Conservation (phyloP, 2,113 vertebrate genomes). For the Crocuta crocuta region DNA sequence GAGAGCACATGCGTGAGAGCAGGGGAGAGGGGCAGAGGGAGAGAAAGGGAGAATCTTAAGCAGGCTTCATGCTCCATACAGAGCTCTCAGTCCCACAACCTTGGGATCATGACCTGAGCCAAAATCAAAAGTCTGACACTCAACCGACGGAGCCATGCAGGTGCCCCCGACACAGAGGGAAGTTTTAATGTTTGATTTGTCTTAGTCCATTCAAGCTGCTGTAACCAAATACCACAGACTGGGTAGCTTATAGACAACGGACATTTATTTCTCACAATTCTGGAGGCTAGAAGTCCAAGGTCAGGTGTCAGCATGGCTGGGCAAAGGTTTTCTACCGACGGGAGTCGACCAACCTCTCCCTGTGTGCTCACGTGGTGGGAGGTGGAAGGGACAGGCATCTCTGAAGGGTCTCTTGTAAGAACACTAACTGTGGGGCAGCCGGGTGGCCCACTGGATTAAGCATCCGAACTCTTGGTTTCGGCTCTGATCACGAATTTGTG, state of each 20-base stretch:
- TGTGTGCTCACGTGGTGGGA: neutral
- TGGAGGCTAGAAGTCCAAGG: neutral
- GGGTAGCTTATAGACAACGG: neutral
- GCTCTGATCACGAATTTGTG: too few relatives aligned
- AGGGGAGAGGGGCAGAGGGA: too few relatives aligned
- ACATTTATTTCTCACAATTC: neutral
- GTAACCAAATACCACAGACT: neutral
- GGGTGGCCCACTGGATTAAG: too few relatives aligned
- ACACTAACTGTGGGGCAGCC: neutral
- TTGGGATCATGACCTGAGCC: too few relatives aligned
- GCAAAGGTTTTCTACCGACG: rapidly evolving
- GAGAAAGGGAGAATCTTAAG: too few relatives aligned
- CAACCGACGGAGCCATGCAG: too few relatives aligned
- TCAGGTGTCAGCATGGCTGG: neutral
- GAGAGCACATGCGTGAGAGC: too few relatives aligned
- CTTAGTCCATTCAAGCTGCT: neutral
- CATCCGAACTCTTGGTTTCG: too few relatives aligned
- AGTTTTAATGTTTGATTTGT: neutral
- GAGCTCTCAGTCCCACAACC: too few relatives aligned
- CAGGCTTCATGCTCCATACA: too few relatives aligned
- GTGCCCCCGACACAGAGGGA: neutral
- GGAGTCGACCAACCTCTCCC: neutral
- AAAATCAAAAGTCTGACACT: too few relatives aligned
- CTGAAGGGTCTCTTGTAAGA: neutral
- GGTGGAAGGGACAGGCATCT: neutral